Conservation (phyloP, 2,113 vertebrate genomes). For the Hippoglossus stenolepis region DNA sequence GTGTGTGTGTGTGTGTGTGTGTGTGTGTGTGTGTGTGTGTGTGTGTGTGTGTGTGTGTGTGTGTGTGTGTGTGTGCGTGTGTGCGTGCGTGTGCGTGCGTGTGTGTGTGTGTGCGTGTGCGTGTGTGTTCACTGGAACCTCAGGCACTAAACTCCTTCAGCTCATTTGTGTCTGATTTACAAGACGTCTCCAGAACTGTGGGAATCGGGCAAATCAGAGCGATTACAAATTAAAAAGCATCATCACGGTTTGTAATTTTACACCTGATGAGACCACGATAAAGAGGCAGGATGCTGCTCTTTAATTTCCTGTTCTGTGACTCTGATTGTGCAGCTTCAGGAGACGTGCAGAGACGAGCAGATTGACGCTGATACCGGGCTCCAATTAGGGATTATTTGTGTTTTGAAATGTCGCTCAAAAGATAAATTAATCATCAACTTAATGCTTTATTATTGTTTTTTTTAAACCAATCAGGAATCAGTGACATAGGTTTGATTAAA, state of each 20-base stretch:
- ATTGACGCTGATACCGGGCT: background rate
- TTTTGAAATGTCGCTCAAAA: background rate
- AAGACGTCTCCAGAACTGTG: background rate
- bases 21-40: background rate
- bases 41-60: background rate
- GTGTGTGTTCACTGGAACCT: background rate
- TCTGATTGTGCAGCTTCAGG: background rate
- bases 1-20: background rate
- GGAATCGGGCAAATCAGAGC: background rate
- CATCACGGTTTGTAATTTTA: background rate
- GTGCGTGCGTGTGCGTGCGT: background rate
- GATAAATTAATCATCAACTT: background rate
- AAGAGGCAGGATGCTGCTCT: background rate
- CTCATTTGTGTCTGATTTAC: background rate
- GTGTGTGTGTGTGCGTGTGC: background rate
- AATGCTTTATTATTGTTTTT: too few relatives aligned
- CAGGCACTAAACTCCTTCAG: background rate
- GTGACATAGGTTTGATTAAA: too few relatives aligned
- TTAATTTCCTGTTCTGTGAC: slow-evolving; percentile 13
- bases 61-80: background rate
- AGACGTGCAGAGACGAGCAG: background rate
- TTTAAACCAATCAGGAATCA: too few relatives aligned
- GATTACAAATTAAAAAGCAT: slow-evolving; percentile 1
- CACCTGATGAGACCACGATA: background rate
- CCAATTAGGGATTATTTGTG: background rate